A percentile compares a stretch with the other conserved stretches of the same genome.
phyloP scores from a whole-genome alignment of 2,888 invertebrate species.

The Scelioninae gen. 1 region DNA sequence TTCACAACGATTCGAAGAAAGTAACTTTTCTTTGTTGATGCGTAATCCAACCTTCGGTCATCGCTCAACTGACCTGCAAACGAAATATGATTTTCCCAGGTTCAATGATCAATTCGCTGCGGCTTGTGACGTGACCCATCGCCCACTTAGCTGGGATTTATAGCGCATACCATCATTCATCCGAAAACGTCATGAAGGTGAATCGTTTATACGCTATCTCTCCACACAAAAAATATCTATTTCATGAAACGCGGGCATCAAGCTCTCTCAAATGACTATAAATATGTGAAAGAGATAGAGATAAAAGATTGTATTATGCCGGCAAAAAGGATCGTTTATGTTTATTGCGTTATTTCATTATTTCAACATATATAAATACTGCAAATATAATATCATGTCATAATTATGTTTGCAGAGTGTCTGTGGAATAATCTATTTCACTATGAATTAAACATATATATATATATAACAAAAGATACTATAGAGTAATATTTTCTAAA shows the following conservation, averaged over 20 bases:
- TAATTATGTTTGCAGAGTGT: too few relatives aligned
- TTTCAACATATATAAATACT: too few relatives aligned
- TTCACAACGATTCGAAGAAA: slow-evolving; percentile 16
- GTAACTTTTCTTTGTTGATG: slow-evolving; percentile 50
- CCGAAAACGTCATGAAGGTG: slow-evolving; percentile 64
- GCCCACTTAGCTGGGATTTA: slow-evolving; percentile 69
- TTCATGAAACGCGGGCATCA: slow-evolving; percentile 46
- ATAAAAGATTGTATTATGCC: too few relatives aligned
- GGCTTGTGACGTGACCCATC: slow-evolving; percentile 61
- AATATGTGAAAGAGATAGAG: slow-evolving; percentile 49
- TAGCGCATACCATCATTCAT: slow-evolving; percentile 63
- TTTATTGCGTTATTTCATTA: too few relatives aligned
- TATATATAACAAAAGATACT: too few relatives aligned
- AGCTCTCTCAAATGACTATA: slow-evolving; percentile 54
- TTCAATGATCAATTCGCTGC: slow-evolving; percentile 65
- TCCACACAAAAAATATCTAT: slow-evolving; percentile 61
- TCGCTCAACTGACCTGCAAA: slow-evolving; percentile 61
- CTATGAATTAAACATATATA: too few relatives aligned
- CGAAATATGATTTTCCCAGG: slow-evolving; percentile 66
- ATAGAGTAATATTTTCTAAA: too few relatives aligned
- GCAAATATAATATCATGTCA: too few relatives aligned
- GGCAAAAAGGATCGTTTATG: too few relatives aligned
- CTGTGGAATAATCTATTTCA: too few relatives aligned
- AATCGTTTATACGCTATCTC: slow-evolving; percentile 65
- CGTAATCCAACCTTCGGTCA: slow-evolving; percentile 54